Evolutionary conservation across 1,140 invertebrate genomes (phyloP), one percentile per base, ranked within the genome.

Genomic region (Lysiphlebus fabarum): DNA sequence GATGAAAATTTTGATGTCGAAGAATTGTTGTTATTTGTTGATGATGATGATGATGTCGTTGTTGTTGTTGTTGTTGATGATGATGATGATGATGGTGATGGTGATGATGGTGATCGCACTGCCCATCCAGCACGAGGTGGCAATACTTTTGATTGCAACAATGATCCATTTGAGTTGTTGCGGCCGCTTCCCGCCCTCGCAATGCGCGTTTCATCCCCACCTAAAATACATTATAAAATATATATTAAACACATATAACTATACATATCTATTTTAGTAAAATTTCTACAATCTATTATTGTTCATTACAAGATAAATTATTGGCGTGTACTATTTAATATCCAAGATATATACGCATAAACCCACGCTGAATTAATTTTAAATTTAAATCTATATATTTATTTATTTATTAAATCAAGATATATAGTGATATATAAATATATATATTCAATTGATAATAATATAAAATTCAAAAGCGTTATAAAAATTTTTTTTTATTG

Each of bases 101-200:
- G 58, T 51, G 56, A 56, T 61, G 63, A 41, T 58, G 63, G 49
- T 55, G 56, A 81, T 78, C 82, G 83, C 81, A 76, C 76, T 75
- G 75, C 66, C 74, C 76, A 74, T 68, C 75, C 73, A 67, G 73
- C 75, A 64, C 77, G 75, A 75, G 75, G 70, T 74, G 73, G 70
- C 75, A 68, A 76, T 78, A 79, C 80, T 81, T 82, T 67, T 77
- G 78, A 78, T 79, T 82, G 78, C 81, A 81, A 79, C 78, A 81
- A 76, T 78, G 82, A 83, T 83, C 82, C 83, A 82, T 84, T 81
- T 80, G 83, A 78, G 79, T 74, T 67, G 75, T 73, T 75, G 70
- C 76, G 74, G 70, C 75, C 72, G 76, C 76, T 78, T 78, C 76
- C 76, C 75, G 71, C 69, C 75, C 76, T 76, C 70, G 75, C 74